These are phyloP conservation scores for Formica selysi DNA, from an alignment of 1,140 invertebrate genomes.

Conservation along the genomic window DNA sequence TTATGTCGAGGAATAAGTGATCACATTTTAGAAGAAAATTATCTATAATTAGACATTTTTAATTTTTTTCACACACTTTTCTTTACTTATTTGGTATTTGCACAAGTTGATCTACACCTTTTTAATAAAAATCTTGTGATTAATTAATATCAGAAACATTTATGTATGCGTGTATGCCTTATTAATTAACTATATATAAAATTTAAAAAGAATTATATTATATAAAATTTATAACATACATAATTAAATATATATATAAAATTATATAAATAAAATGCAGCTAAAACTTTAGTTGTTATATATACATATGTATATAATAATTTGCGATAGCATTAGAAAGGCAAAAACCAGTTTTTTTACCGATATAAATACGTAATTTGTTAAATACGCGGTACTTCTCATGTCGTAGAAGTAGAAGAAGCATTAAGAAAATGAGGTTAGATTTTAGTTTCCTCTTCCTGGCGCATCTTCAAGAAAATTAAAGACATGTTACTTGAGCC, in stretches of 20 bases:
- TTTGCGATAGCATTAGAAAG: background rate
- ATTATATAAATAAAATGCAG: too few relatives aligned
- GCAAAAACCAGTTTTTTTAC: background rate
- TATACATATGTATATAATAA: too few relatives aligned
- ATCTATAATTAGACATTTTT: background rate
- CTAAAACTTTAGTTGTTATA: too few relatives aligned
- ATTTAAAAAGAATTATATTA: too few relatives aligned
- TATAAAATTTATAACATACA: too few relatives aligned
- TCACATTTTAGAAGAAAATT: background rate
- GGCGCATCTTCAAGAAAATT: slow-evolving; percentile 38
- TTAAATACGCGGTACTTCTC: background rate
- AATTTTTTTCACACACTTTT: background rate
- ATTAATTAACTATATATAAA: background rate
- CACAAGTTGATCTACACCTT: background rate
- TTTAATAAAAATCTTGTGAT: background rate
- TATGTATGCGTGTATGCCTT: background rate
- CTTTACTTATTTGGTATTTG: background rate
- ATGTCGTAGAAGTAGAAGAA: slow-evolving; percentile 13
- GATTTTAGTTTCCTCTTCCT: background rate
- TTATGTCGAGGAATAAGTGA: background rate
- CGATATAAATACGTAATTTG: slow-evolving; percentile 14
- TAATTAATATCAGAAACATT: background rate
- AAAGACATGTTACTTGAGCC: slow-evolving; percentile 54
- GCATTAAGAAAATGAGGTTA: slow-evolving; percentile 22
- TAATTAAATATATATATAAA: too few relatives aligned